A percentile compares a stretch with the other conserved stretches of the same genome.
Evolutionary conservation across 2,797 vertebrate species (phyloP).

Genomic region (Neosilurus mollespiculum): DNA sequence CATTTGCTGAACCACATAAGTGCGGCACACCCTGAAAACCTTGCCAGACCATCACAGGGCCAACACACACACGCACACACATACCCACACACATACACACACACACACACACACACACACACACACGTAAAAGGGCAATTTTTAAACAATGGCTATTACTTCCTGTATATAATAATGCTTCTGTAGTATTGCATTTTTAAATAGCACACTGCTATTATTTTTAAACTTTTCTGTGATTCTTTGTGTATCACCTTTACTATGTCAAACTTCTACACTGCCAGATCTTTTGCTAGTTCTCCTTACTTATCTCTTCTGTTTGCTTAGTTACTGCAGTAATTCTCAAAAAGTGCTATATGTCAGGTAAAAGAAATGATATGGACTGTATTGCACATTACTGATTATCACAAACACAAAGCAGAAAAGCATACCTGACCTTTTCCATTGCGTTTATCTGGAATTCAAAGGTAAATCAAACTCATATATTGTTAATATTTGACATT

Average conservation of each 20-base stretch:
- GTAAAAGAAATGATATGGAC: not conserved
- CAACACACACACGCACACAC: too few species aligned
- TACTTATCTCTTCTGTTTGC: not conserved
- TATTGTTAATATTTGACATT: conserved; percentile 1
- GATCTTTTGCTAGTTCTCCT: not conserved
- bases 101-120: too few species aligned
- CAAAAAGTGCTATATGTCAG: not conserved
- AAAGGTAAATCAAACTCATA: not conserved
- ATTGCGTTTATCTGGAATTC: not conserved
- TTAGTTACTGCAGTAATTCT: not conserved
- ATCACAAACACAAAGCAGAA: not conserved
- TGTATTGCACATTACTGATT: not conserved
- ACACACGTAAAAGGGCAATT: too few species aligned
- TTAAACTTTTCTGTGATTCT: not conserved
- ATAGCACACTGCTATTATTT: not conserved
- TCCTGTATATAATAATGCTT: not conserved
- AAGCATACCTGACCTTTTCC: not conserved
- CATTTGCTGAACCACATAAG: too few species aligned
- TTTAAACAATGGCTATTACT: too few species aligned
- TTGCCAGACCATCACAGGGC: too few species aligned
- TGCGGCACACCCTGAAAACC: too few species aligned
- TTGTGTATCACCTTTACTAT: not conserved
- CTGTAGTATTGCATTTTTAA: not conserved
- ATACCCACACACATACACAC: too few species aligned
- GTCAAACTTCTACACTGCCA: not conserved